phyloP scores from a whole-genome alignment of 2,113 vertebrate genomes.

The Phylloscopus trochiloides region DNA sequence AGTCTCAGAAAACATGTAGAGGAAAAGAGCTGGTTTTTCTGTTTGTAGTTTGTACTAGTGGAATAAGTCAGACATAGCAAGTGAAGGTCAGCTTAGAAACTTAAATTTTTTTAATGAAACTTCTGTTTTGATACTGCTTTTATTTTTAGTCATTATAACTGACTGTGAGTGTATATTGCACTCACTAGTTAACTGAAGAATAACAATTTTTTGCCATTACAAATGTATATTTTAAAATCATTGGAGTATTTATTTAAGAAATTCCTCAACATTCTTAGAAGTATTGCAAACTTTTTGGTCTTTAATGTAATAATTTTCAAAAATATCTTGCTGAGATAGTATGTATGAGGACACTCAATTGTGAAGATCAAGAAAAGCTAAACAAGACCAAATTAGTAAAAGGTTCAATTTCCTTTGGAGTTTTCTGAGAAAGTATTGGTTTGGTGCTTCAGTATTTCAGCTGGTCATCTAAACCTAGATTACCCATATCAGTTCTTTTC shows the following conservation, averaged over 20 bases:
- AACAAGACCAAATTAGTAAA: not conserved
- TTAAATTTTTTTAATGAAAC: not conserved
- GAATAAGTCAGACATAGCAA: not conserved
- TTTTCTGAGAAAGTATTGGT: not conserved
- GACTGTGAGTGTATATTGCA: not conserved
- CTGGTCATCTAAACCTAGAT: not conserved
- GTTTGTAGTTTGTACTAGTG: not conserved
- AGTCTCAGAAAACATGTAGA: not conserved
- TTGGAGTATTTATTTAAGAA: not conserved
- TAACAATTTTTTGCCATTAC: not conserved
- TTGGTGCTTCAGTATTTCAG: not conserved
- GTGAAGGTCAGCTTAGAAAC: not conserved
- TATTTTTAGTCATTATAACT: not conserved
- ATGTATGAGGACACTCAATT: not conserved
- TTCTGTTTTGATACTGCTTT: not conserved
- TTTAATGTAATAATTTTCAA: not conserved
- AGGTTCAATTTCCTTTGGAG: not conserved
- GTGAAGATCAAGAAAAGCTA: not conserved
- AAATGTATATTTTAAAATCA: not conserved
- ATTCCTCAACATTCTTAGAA: not conserved
- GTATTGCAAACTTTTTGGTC: not conserved
- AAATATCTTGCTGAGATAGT: not conserved
- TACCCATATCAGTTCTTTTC: not conserved
- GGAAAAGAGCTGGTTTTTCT: not conserved
- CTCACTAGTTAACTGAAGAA: not conserved